These are phyloP conservation scores for Ibycter americanus DNA, from an alignment of 2,797 vertebrate species.

Conservation along the genomic window DNA sequence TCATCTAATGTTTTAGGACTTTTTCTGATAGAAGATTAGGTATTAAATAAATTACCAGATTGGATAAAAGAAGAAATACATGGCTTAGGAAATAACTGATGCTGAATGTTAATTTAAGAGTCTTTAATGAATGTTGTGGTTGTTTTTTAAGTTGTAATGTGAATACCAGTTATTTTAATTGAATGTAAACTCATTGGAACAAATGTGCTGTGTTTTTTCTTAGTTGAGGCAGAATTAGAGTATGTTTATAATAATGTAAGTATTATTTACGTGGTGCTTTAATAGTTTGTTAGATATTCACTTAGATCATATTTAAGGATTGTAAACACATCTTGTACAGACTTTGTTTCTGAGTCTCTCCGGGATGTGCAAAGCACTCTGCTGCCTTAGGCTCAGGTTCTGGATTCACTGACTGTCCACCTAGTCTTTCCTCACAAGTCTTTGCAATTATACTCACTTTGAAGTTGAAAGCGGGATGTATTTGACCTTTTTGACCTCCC, in stretches of 20 bases:
- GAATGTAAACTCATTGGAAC: background rate
- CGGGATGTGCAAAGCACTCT: background rate
- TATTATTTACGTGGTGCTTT: background rate
- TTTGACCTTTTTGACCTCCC: slow-evolving; percentile 25
- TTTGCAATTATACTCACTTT: background rate
- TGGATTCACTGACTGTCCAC: background rate
- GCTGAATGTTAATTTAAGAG: background rate
- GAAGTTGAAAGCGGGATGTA: background rate
- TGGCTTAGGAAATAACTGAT: background rate
- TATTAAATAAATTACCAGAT: background rate
- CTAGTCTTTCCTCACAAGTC: background rate
- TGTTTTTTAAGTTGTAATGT: background rate
- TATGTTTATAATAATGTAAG: background rate
- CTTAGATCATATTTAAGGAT: background rate
- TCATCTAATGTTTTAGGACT: background rate
- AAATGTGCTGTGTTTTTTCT: background rate
- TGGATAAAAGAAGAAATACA: background rate
- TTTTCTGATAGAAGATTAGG: background rate
- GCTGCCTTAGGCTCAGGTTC: background rate
- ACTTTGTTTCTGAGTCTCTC: background rate
- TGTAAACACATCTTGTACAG: background rate
- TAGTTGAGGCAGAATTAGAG: background rate
- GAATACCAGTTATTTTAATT: background rate
- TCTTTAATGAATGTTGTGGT: background rate
- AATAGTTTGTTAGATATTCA: background rate